Percentiles rank a stretch among this genome's conserved stretches.
Evolutionary conservation across 1,140 invertebrate genomes (phyloP).

Genomic region (Pachypeltis micranthus): DNA sequence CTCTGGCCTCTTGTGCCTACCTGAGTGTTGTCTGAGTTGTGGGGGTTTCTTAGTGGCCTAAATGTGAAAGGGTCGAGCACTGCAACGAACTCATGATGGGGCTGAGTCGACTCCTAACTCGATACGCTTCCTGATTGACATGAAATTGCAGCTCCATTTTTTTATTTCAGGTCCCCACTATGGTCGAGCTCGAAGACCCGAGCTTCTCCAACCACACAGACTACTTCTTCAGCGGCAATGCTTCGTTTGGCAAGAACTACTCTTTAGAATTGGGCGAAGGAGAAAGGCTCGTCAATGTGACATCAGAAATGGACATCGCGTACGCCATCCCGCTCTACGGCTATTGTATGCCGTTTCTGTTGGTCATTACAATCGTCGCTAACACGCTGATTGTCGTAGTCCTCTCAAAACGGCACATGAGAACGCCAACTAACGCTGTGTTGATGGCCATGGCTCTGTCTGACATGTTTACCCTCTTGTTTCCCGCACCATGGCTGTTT

Average conservation of each 20-base stretch:
- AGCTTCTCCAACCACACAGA: background rate
- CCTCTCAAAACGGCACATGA: slow-evolving; percentile 55
- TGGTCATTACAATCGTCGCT: slow-evolving; percentile 76
- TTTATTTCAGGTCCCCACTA: background rate
- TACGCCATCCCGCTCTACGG: slow-evolving; percentile 57
- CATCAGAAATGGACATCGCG: slow-evolving; percentile 49
- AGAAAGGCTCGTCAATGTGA: slow-evolving; percentile 41
- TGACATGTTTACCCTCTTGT: slow-evolving; percentile 82
- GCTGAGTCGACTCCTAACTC: too few species aligned
- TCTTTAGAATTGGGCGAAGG: background rate
- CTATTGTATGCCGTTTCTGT: slow-evolving; percentile 69
- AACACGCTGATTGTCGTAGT: slow-evolving; percentile 80
- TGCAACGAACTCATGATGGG: too few species aligned
- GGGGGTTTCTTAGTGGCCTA: too few species aligned
- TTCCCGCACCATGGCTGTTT: slow-evolving; percentile 74
- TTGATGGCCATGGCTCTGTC: slow-evolving; percentile 77
- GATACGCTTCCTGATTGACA: too few species aligned
- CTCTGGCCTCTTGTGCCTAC: too few species aligned
- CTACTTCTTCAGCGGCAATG: background rate
- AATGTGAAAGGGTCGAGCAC: too few species aligned
- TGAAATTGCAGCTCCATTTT: too few species aligned
- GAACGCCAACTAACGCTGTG: slow-evolving; percentile 54
- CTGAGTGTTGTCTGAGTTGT: too few species aligned
- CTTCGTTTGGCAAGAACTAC: background rate
- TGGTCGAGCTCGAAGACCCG: background rate